phyloP scores from a whole-genome alignment of 2,797 vertebrate species.

The Smutsia gigantea region DNA sequence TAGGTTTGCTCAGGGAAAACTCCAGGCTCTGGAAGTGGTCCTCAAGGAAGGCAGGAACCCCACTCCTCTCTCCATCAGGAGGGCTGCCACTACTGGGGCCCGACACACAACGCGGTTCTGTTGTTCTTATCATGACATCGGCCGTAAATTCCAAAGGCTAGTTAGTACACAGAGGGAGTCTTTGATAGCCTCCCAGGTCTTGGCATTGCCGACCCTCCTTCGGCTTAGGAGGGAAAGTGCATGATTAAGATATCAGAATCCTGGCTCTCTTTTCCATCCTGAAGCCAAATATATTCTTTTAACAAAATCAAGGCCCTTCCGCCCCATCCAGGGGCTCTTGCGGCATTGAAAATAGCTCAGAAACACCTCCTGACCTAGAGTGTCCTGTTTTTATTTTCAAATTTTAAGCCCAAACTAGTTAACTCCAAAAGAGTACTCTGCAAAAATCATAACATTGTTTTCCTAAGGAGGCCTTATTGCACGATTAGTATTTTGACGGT shows the following conservation, averaged over 20 bases:
- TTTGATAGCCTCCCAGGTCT: slow-evolving; percentile 7
- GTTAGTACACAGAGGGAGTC: background rate
- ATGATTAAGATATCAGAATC: background rate
- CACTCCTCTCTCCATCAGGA: background rate
- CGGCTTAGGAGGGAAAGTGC: background rate
- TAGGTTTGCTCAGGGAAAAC: background rate
- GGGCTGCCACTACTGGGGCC: background rate
- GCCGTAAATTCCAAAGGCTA: slow-evolving; percentile 38
- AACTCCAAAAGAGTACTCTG: slow-evolving; percentile 48
- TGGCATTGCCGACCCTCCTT: background rate
- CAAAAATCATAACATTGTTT: slow-evolving; percentile 57
- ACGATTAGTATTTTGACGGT: slow-evolving; percentile 7
- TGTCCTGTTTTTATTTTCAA: slow-evolving; percentile 36
- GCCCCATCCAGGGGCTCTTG: background rate
- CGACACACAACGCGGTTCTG: background rate
- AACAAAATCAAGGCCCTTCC: background rate
- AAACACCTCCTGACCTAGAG: background rate
- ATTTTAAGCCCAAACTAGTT: slow-evolving; percentile 18
- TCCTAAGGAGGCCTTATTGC: slow-evolving; percentile 39
- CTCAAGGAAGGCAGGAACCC: background rate
- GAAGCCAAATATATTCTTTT: background rate
- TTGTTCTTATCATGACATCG: slow-evolving; percentile 16
- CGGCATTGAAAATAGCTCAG: background rate
- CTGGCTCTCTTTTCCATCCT: background rate
- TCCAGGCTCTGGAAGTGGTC: background rate